Percentiles rank a stretch among this genome's conserved stretches.
These are phyloP conservation scores for Blastomussa wellsi DNA, from an alignment of 92 coral and sea anemone species.

Conservation along the genomic window DNA sequence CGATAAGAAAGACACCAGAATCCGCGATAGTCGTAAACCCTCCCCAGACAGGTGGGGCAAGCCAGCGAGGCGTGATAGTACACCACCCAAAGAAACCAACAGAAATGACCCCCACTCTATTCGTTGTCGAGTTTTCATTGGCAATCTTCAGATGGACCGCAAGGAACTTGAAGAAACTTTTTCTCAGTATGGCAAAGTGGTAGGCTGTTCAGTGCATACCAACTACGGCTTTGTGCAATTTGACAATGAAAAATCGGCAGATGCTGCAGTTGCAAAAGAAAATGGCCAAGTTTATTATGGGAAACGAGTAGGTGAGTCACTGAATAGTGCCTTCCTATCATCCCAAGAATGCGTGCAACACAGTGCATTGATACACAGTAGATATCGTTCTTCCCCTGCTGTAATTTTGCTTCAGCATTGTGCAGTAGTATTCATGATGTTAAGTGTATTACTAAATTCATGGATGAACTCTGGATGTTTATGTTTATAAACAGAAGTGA, in stretches of 20 bases:
- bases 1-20: constrained; percentile 34
- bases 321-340: not conserved
- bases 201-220: constrained; percentile 81
- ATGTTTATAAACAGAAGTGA: too few species aligned
- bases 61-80: constrained; percentile 17
- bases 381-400: not conserved
- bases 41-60: constrained; percentile 43
- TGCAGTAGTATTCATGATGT: not conserved
- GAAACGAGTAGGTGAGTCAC: constrained; percentile 84
- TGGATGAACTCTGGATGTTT: too few species aligned
- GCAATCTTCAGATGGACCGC: constrained; percentile 82
- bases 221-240: constrained; percentile 97
- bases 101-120: constrained; percentile 87
- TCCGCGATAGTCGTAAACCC: constrained; percentile 42
- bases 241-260: constrained; percentile 87
- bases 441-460: too few species aligned
- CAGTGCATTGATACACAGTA: not conserved
- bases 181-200: constrained; percentile 76
- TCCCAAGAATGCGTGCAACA: not conserved
- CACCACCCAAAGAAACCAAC: constrained; percentile 69
- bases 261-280: constrained; percentile 86
- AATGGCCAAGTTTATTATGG: constrained; percentile 76
- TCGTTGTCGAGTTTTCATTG: constrained; percentile 93
- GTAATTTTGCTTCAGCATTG: not conserved
- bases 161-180: constrained; percentile 89